Evolutionary conservation across 2,888 invertebrate genomes (phyloP).

Genomic region (Leptinotarsa tumamoca): DNA sequence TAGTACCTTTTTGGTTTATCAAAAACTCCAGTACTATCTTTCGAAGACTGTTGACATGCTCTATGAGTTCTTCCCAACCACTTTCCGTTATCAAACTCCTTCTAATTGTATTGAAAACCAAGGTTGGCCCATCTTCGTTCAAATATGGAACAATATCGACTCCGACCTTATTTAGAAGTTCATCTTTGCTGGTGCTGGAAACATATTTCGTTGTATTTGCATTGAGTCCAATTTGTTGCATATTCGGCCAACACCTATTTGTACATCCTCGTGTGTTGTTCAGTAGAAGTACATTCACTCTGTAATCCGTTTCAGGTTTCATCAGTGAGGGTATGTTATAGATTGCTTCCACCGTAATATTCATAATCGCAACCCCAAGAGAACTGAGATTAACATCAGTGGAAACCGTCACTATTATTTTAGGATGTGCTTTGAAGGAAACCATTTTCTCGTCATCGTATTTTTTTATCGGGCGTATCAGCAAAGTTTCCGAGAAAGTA

Average conservation of each 20-base stretch:
- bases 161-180: constrained; percentile 53
- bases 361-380: constrained; percentile 52
- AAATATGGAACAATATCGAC: constrained; percentile 50
- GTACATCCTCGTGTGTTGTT: constrained; percentile 44
- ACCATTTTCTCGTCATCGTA: constrained; percentile 54
- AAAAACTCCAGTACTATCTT: constrained; percentile 60
- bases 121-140: constrained; percentile 48
- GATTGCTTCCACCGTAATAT: constrained; percentile 61
- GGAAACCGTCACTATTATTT: constrained; percentile 53
- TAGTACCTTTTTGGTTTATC: constrained; percentile 32
- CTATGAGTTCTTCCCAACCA: constrained; percentile 49
- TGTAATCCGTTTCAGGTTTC: constrained; percentile 56
- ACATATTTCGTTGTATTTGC: constrained; percentile 55
- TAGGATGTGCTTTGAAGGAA: constrained; percentile 57
- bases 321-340: constrained; percentile 59
- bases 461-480: constrained; percentile 52
- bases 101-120: constrained; percentile 61
- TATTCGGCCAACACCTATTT: constrained; percentile 57
- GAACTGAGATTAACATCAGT: constrained; percentile 47
- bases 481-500: constrained; percentile 49
- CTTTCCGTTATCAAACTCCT: constrained; percentile 54
- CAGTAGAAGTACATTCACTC: constrained; percentile 54
- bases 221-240: constrained; percentile 50
- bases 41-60: constrained; percentile 54
- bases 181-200: constrained; percentile 41